Percentiles rank a stretch among this genome's conserved stretches.
These are phyloP conservation scores for Drosophila cracens DNA, from an alignment of 2,888 invertebrate genomes.

Conservation along the genomic window DNA sequence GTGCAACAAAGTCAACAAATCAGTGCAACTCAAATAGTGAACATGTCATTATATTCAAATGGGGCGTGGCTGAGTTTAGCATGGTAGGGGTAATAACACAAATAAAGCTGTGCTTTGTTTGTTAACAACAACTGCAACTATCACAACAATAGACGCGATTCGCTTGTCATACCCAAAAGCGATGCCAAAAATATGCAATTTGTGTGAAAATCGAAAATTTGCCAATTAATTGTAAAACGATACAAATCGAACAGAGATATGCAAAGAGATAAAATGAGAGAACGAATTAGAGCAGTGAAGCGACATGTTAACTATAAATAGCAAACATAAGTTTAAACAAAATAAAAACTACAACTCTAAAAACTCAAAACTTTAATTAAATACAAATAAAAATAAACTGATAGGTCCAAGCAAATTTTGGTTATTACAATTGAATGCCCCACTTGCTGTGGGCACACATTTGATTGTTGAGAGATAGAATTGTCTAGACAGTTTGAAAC, in stretches of 20 bases:
- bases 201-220: conserved; percentile 63
- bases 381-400: background rate
- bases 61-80: background rate
- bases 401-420: background rate
- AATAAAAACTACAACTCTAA: background rate
- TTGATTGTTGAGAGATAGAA: background rate
- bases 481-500: conserved; percentile 11
- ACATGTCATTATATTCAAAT: conserved; percentile 23
- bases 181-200: conserved; percentile 67
- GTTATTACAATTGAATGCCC: background rate
- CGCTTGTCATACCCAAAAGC: conserved; percentile 44
- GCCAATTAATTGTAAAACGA: conserved; percentile 68
- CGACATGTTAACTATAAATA: background rate
- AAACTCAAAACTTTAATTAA: background rate
- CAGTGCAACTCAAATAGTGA: conserved; percentile 66
- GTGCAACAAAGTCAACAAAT: conserved; percentile 76
- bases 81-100: background rate
- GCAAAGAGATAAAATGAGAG: background rate
- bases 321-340: background rate
- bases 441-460: background rate
- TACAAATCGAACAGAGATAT: conserved; percentile 14
- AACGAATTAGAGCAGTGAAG: too few relatives aligned
- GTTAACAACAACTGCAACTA: conserved; percentile 30
- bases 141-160: conserved; percentile 22
- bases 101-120: conserved; percentile 37